These are phyloP conservation scores for Taxidea taxus DNA, from an alignment of 2,113 vertebrate genomes.

Conservation along the genomic window DNA sequence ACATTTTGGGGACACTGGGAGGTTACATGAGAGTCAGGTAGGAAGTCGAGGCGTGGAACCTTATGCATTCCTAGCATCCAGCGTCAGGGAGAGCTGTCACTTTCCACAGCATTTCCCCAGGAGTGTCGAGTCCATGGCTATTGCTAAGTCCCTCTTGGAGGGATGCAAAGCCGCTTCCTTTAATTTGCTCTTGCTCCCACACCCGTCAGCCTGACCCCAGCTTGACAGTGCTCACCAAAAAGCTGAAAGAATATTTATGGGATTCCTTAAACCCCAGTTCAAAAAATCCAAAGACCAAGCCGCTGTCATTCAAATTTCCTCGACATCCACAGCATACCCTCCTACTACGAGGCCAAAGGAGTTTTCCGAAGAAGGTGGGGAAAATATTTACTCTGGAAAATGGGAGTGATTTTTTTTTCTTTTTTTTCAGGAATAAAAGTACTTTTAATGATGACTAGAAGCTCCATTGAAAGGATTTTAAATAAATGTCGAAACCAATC, in stretches of 20 bases:
- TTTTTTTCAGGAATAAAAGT: not conserved
- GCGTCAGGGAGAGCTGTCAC: not conserved
- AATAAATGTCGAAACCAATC: not conserved
- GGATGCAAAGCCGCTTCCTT: not conserved
- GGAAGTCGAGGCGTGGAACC: not conserved
- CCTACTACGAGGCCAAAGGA: not conserved
- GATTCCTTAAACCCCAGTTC: not conserved
- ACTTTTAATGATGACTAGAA: not conserved
- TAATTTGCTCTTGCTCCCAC: not conserved
- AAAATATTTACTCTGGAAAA: not conserved
- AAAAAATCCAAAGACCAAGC: not conserved
- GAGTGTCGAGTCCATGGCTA: accelerated
- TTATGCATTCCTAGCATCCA: accelerated
- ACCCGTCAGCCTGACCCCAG: not conserved
- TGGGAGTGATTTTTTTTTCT: not conserved
- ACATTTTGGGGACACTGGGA: not conserved
- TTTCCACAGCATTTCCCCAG: not conserved
- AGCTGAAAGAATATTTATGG: not conserved
- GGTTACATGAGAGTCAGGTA: not conserved
- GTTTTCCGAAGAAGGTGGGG: not conserved
- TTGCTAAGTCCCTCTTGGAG: not conserved
- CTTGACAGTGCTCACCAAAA: not conserved
- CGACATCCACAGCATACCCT: accelerated
- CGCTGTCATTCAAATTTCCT: not conserved
- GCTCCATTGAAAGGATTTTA: not conserved